Base-by-base conservation (phyloP, 2,113 vertebrate genomes). In the Nesospiza acunhae region DNA sequence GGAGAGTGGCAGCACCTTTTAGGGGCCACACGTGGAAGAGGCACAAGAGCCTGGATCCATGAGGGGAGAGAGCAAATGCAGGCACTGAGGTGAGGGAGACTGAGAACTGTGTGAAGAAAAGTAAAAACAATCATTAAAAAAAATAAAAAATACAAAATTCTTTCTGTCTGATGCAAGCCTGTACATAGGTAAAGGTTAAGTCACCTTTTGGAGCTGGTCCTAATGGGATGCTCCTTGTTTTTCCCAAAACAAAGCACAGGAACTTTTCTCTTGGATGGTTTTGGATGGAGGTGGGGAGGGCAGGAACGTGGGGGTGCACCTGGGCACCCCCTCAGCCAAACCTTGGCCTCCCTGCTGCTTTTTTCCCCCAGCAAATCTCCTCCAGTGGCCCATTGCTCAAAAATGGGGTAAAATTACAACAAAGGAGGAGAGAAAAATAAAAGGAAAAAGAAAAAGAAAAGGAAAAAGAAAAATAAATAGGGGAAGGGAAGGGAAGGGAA, bases 181-280 rank as follows among this genome's bases (percentile, higher is more conserved):
- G 87, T 33, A 41, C 70, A 23, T 5, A 69, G 70, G 84, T 62
- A 73, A 87, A 85, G 76, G 82, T 9, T 75, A 79, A 85, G 58
- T 93, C 95, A 95, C 88, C 87, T 80, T 89, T 76, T 94, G 95
- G 92, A 94, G 64, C 3, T 7, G 75, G 26, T 90, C 92, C 92
- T 87, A 85, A 72, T 12, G 87, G 70, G 76, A 75, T 27, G 2
- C 8, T 22, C 18, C 82, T 49, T 73, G 90, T 88, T 96, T 73
- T 73, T 66, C 67, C 70, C 59, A 35, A 72, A 94, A 82, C 77
- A 75, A 85, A 92, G 42, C 73, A 13, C 13, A 12, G 74, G 49
- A 35, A 26, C 28, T 93, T 67, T 39, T 86, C 75, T 74, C 92
- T 79, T 35, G 23, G 60, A 28, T 6, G 78, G 24, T 85, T 88